A percentile compares a stretch with the other conserved stretches of the same genome.
phyloP scores from a whole-genome alignment of 2,888 invertebrate genomes.

The Acheta domesticus region DNA sequence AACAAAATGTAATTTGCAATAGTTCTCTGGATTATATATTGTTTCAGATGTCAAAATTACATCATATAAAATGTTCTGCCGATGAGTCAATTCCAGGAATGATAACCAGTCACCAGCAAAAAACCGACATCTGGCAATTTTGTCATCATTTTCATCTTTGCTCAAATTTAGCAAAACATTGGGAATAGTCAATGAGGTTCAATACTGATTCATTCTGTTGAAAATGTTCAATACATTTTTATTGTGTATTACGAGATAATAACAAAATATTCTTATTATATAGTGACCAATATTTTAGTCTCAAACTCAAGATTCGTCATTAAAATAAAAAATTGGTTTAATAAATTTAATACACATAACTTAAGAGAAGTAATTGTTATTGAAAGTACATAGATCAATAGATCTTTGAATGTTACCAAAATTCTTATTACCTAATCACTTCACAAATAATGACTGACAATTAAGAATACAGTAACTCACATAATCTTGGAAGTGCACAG shows the following conservation, averaged over 20 bases:
- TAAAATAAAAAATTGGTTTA: too few relatives aligned
- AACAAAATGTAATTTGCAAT: conserved; percentile 68
- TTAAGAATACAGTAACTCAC: conserved; percentile 56
- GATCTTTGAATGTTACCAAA: too few relatives aligned
- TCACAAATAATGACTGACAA: too few relatives aligned
- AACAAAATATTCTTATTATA: too few relatives aligned
- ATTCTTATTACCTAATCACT: too few relatives aligned
- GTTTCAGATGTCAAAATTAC: conserved; percentile 89
- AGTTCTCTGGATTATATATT: conserved; percentile 79
- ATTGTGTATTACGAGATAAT: too few relatives aligned
- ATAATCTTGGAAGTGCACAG: conserved; percentile 89
- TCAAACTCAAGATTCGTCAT: too few relatives aligned
- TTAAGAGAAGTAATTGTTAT: too few relatives aligned
- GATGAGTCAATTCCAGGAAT: conserved; percentile 50
- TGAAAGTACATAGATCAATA: too few relatives aligned
- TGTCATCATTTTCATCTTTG: conserved; percentile 45
- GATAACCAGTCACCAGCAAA: conserved; percentile 72
- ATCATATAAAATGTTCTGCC: conserved; percentile 63
- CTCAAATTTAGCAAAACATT: conserved; percentile 69
- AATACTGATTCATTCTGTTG: conserved; percentile 83
- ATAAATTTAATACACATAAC: too few relatives aligned
- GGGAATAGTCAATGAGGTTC: conserved; percentile 72
- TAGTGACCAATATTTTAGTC: too few relatives aligned
- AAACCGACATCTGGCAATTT: conserved; percentile 49
- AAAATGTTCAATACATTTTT: conserved; percentile 4